Base-by-base conservation (phyloP, 1,140 invertebrate genomes). In the Aphelinus certus region DNA sequence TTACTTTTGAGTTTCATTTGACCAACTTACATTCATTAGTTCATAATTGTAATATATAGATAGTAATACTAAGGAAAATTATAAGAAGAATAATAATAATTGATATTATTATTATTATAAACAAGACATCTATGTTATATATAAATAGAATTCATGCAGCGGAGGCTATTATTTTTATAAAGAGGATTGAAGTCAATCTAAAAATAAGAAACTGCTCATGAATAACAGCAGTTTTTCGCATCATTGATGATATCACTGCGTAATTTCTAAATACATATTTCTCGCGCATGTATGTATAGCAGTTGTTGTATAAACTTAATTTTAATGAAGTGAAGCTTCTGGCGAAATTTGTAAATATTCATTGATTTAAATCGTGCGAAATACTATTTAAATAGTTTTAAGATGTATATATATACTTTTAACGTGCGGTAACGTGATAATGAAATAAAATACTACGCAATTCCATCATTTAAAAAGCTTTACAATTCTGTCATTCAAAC, bases 141-240 rank as follows among this genome's bases (percentile, higher is more conserved):
- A 26, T 26, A 26, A 26, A 26, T 26, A 26, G 26, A 26, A 26
- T 26, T 26, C 26, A 42, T 75, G 79, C 78, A 78, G 79, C 79
- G 76, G 81, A 85, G 84, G 83, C 82, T 86, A 85, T 85, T 86
- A 85, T 85, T 86, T 86, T 85, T 85, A 86, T 86, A 86, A 75
- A 70, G 51, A 64, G 42, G 42, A 61, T 43, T 43, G 42, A 61
- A 75, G 67, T 64, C 55, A 65, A 42, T 46, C 9, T 53, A 66
- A 53, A 70, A 67, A 55, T 43, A 74, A 60, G 57, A 58, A 71
- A 71, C 56, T 70, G 48, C 60, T 70, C 7, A 45, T 46, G 48
- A 70, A 64, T 65, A 42, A 48, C 49, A 4, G n/a, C 6, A 57
- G 62, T 70, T 70, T 69, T 58, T 58, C 10, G 3, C 26, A 62